Evolutionary conservation across 2,888 invertebrate genomes (phyloP).

Genomic region (Drosophila melanosoma): DNA sequence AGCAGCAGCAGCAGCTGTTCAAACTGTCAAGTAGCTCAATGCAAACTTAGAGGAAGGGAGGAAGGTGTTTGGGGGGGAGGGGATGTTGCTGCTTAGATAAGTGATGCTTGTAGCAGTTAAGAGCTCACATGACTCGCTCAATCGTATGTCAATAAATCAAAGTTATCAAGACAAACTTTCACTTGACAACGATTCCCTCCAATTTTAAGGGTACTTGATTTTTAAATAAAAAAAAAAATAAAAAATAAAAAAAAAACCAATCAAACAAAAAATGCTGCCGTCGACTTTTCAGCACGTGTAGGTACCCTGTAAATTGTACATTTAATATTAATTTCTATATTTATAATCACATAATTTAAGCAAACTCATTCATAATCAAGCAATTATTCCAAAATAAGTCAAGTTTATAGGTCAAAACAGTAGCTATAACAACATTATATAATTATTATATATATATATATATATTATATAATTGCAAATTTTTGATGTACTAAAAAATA

Average conservation of each 20-base stretch:
- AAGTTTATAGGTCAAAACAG: not conserved
- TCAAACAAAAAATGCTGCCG: not conserved
- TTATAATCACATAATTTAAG: not conserved
- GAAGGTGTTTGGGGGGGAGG: not conserved
- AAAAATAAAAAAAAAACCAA: not conserved
- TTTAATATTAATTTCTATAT: not conserved
- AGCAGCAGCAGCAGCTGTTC: constrained; percentile 12
- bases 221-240: not conserved
- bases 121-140: constrained; percentile 43
- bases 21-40: constrained; percentile 4
- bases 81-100: not conserved
- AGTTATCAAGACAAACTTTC: constrained; percentile 39
- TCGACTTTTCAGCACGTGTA: not conserved
- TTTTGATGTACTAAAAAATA: not conserved
- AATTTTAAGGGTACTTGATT: constrained; percentile 1
- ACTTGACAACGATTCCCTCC: constrained; percentile 17
- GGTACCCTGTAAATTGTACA: not conserved
- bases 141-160: constrained; percentile 43
- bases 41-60: not conserved
- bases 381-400: not conserved
- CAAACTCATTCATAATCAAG: not conserved
- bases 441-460: not conserved
- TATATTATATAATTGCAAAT: not conserved
- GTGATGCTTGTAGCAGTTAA: not conserved
- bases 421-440: not conserved